Percentiles rank a stretch among this genome's conserved stretches.
These are phyloP conservation scores for Atta colombica DNA, from an alignment of 1,140 invertebrate species.

Conservation along the genomic window DNA sequence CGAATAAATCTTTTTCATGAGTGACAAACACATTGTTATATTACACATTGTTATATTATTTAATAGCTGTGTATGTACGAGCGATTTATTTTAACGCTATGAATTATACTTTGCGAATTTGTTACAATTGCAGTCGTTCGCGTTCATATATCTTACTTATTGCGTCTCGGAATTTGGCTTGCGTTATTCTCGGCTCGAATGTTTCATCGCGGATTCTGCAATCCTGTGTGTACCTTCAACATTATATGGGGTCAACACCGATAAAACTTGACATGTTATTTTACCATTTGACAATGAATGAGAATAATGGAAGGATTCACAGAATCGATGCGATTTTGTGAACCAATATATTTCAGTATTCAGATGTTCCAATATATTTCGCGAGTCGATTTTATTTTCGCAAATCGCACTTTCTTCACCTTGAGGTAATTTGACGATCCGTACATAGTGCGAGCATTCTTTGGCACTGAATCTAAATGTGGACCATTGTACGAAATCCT, in stretches of 20 bases:
- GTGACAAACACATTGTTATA: neutral
- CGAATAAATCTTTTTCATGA: conserved; percentile 21
- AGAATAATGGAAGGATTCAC: neutral
- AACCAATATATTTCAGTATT: too few species aligned
- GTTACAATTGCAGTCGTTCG: conserved; percentile 11
- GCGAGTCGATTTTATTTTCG: conserved; percentile 20
- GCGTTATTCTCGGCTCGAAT: neutral
- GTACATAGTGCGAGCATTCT: conserved; percentile 28
- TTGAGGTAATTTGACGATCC: neutral
- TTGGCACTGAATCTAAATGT: conserved; percentile 21
- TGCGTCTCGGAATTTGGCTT: conserved; percentile 14
- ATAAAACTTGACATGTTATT: neutral
- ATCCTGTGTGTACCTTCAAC: neutral
- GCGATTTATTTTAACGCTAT: neutral
- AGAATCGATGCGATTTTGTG: neutral
- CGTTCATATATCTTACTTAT: neutral
- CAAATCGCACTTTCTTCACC: neutral
- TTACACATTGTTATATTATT: neutral
- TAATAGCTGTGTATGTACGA: neutral
- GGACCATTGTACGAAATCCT: conserved; percentile 46
- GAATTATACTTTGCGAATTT: neutral
- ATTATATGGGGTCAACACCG: neutral
- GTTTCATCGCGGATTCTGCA: neutral
- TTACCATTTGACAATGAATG: neutral
- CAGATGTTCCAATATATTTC: neutral